Evolutionary conservation across 2,888 invertebrate genomes (phyloP).

Genomic region (Sicus ferrugineus): DNA sequence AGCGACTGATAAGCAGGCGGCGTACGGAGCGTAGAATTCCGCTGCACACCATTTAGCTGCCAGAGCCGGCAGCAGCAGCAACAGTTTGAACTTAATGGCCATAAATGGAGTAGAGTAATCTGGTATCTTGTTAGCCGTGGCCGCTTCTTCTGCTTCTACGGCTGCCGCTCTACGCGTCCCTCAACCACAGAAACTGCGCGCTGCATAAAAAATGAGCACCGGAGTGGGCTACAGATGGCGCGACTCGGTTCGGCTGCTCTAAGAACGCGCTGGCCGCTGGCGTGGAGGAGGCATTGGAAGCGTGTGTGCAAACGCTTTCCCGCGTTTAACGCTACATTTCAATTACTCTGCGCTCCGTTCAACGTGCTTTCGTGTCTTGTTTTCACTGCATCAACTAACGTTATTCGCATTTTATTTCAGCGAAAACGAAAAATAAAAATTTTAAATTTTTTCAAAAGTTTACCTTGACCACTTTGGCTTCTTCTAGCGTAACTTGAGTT

Average conservation of each 20-base stretch:
- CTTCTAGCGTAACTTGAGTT: too few relatives aligned
- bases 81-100: slow-evolving; percentile 31
- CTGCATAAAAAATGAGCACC: slow-evolving; percentile 26
- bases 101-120: slow-evolving; percentile 33
- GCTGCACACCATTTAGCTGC: not conserved
- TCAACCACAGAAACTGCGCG: not conserved
- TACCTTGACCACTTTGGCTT: too few relatives aligned
- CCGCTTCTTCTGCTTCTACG: not conserved
- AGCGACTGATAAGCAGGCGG: slow-evolving; percentile 8
- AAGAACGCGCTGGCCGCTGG: not conserved
- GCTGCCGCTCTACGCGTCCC: not conserved
- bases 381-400: not conserved
- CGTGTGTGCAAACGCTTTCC: slow-evolving; percentile 19
- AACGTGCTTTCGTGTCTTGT: not conserved
- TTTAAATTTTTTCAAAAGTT: too few relatives aligned
- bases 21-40: slow-evolving; percentile 9
- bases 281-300: slow-evolving; percentile 10
- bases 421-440: too few relatives aligned
- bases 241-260: not conserved
- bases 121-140: slow-evolving; percentile 19
- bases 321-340: slow-evolving; percentile 11
- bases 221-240: not conserved
- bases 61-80: slow-evolving; percentile 3
- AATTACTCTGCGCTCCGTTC: not conserved
- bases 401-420: slow-evolving; percentile 22